These are phyloP conservation scores for Callocephalon fimbriatum DNA, from an alignment of 2,113 vertebrate species.

Conservation along the genomic window DNA sequence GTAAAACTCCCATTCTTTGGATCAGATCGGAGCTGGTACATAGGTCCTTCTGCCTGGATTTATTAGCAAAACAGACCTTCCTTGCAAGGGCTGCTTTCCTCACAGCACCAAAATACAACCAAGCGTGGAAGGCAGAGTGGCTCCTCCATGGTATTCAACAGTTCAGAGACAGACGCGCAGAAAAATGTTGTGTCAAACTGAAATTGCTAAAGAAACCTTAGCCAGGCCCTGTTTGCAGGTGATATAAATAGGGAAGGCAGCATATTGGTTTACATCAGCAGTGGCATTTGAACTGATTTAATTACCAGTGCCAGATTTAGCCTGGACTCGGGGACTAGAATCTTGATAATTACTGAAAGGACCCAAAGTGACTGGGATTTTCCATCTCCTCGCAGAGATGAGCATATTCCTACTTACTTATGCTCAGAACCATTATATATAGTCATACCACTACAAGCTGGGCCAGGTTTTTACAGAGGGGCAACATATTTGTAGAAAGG, in stretches of 20 bases:
- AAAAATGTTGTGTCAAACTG: constrained; percentile 72
- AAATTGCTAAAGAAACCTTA: constrained; percentile 72
- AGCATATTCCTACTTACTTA: constrained; percentile 62
- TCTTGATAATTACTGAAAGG: constrained; percentile 71
- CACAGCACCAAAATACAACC: constrained; percentile 35
- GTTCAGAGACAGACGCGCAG: constrained; percentile 70
- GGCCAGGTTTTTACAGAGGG: constrained; percentile 29
- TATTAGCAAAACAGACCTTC: constrained; percentile 1
- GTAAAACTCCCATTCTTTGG: not conserved
- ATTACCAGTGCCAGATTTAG: constrained; percentile 74
- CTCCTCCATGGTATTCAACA: constrained; percentile 56
- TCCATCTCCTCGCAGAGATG: constrained; percentile 45
- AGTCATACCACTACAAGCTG: constrained; percentile 29
- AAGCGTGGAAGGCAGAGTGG: constrained; percentile 6
- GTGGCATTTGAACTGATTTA: constrained; percentile 73
- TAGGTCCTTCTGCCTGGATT: not conserved
- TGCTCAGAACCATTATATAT: constrained; percentile 62
- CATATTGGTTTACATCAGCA: constrained; percentile 73
- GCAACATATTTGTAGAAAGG: constrained; percentile 46
- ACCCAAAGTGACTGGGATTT: constrained; percentile 65
- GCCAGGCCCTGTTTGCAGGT: constrained; percentile 70
- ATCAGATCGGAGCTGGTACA: not conserved
- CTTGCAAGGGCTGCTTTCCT: constrained; percentile 43
- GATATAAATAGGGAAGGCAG: constrained; percentile 73
- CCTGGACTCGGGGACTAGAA: constrained; percentile 69